phyloP scores from a whole-genome alignment of 2,797 vertebrate genomes.

The Selene dorsalis region DNA sequence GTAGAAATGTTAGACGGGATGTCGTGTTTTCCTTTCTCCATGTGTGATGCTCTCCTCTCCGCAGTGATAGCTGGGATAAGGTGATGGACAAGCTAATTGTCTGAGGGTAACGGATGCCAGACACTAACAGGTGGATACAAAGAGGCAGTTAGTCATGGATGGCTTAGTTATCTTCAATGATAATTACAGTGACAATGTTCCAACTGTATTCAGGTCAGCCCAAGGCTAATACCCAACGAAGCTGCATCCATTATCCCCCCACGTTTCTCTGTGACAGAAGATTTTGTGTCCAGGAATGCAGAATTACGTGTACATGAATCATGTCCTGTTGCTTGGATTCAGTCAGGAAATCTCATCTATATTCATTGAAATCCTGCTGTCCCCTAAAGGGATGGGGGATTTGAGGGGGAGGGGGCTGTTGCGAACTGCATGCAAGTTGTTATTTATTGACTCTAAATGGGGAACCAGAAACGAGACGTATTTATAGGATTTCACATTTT shows the following conservation, averaged over 20 bases:
- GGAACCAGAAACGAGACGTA: slow-evolving; percentile 38
- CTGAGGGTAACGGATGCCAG: slow-evolving; percentile 61
- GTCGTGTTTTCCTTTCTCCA: slow-evolving; percentile 23
- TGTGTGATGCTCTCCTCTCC: slow-evolving; percentile 12
- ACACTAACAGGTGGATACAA: slow-evolving; percentile 73
- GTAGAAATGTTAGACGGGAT: slow-evolving; percentile 14
- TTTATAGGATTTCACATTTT: slow-evolving; percentile 44
- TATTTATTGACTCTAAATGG: slow-evolving; percentile 63
- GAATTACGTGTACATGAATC: slow-evolving; percentile 59
- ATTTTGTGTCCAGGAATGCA: slow-evolving; percentile 58
- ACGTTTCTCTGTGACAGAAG: slow-evolving; percentile 47
- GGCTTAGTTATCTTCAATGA: slow-evolving; percentile 69
- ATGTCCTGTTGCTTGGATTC: slow-evolving; percentile 61
- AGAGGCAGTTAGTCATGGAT: slow-evolving; percentile 63
- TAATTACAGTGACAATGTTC: slow-evolving; percentile 76
- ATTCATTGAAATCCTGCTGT: slow-evolving; percentile 74
- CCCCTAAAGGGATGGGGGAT: slow-evolving; percentile 45
- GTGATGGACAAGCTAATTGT: slow-evolving; percentile 69
- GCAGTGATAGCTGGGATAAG: slow-evolving; percentile 18
- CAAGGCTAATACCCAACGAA: slow-evolving; percentile 61
- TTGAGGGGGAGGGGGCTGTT: slow-evolving; percentile 26
- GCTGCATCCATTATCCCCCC: slow-evolving; percentile 54
- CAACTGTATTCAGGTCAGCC: slow-evolving; percentile 71
- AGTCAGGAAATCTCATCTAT: slow-evolving; percentile 70
- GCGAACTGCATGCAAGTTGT: slow-evolving; percentile 48